Conservation (phyloP, 2,113 vertebrate species). For the Bubo bubo region DNA sequence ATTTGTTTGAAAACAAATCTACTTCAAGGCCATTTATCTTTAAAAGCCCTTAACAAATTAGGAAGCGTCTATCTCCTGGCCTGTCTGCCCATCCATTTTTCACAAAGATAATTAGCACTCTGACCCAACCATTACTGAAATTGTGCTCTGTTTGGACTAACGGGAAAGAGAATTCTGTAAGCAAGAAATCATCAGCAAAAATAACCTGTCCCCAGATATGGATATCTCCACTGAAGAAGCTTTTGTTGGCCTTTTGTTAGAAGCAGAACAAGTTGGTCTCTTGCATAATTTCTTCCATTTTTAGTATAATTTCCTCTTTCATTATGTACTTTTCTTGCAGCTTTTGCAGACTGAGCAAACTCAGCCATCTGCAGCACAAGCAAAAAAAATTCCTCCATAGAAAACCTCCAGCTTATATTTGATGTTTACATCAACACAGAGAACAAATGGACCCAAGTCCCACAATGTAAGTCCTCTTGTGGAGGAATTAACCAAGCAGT, state of each 20-base stretch:
- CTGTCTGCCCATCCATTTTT: not conserved
- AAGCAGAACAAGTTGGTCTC: not conserved
- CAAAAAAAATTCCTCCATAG: not conserved
- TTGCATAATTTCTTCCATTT: not conserved
- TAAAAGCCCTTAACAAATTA: constrained; percentile 35
- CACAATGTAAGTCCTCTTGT: not conserved
- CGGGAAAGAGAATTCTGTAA: not conserved
- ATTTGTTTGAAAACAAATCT: not conserved
- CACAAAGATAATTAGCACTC: constrained; percentile 28
- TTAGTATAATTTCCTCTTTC: not conserved
- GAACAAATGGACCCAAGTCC: not conserved
- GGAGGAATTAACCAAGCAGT: not conserved
- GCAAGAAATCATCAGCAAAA: not conserved
- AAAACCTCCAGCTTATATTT: not conserved
- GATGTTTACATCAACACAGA: not conserved
- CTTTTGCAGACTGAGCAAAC: not conserved
- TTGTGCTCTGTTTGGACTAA: not conserved
- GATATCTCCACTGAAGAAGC: not conserved
- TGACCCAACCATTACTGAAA: constrained; percentile 13
- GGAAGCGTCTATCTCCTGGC: not conserved
- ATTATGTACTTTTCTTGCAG: not conserved
- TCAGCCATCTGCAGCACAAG: not conserved
- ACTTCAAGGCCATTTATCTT: constrained; percentile 42
- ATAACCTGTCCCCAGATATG: not conserved
- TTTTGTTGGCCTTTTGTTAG: not conserved